Evolutionary conservation across 2,888 invertebrate genomes (phyloP).

Genomic region (Drosophila limbata): DNA sequence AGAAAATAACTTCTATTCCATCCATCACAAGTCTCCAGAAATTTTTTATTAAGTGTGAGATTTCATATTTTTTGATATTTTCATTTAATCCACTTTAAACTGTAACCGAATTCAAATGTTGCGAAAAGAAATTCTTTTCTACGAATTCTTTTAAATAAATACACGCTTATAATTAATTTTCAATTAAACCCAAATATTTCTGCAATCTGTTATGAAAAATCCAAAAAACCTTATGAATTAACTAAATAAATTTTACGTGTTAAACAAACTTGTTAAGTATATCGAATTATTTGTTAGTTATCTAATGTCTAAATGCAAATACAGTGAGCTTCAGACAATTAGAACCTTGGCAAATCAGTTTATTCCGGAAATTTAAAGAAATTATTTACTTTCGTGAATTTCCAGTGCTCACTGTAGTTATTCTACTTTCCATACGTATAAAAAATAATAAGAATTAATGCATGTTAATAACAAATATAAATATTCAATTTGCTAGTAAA

Average conservation of each 20-base stretch:
- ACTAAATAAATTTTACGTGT: conserved; percentile 26
- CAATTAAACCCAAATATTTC: conserved; percentile 7
- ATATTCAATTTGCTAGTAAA: conserved; percentile 13
- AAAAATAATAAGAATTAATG: conserved; percentile 7
- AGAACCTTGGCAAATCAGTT: not conserved
- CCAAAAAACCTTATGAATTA: conserved; percentile 7
- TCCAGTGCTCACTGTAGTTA: not conserved
- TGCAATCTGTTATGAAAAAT: conserved; percentile 29
- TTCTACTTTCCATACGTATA: not conserved
- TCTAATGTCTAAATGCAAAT: conserved; percentile 18
- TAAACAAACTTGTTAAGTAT: conserved; percentile 35
- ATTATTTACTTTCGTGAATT: not conserved
- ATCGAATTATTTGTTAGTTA: conserved; percentile 17
- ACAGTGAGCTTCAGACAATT: not conserved
- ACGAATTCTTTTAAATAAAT: conserved; percentile 4
- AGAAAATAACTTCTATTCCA: no score
- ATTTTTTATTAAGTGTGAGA: no score
- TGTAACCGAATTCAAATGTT: no score
- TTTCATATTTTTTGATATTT: no score
- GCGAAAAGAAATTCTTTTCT: no score
- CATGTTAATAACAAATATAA: conserved; percentile 29
- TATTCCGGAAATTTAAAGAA: not conserved
- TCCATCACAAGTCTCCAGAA: no score
- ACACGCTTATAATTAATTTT: conserved; percentile 2
- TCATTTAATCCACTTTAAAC: no score